A percentile compares a stretch with the other conserved stretches of the same genome.
Evolutionary conservation across 2,797 vertebrate species (phyloP).

Genomic region (Phaenicophaeus curvirostris): DNA sequence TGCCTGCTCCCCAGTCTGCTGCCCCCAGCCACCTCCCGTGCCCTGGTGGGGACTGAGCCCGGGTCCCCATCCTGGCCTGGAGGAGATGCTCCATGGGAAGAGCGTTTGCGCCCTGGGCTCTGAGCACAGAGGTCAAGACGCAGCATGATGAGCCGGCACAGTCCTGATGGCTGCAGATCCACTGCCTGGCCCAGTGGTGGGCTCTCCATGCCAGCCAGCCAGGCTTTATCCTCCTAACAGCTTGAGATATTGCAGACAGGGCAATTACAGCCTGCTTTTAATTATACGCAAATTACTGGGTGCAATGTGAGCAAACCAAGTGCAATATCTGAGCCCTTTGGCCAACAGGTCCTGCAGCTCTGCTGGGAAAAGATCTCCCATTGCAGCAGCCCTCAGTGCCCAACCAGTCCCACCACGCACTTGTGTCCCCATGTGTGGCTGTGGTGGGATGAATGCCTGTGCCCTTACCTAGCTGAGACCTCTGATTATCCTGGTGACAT

Average conservation of each 20-base stretch:
- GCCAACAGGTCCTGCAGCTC: background rate
- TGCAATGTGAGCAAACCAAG: background rate
- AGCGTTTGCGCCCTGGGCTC: background rate
- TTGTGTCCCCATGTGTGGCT: accelerated
- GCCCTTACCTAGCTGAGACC: accelerated
- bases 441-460: accelerated
- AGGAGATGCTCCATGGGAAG: background rate
- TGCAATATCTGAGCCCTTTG: accelerated
- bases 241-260: background rate
- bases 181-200: accelerated
- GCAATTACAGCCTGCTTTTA: background rate
- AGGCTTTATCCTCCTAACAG: accelerated
- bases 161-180: background rate
- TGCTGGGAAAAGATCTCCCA: accelerated
- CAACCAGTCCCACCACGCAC: accelerated
- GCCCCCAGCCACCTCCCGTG: background rate
- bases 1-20: background rate
- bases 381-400: background rate
- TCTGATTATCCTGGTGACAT: background rate
- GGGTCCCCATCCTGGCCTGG: accelerated
- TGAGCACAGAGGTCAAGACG: background rate
- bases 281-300: background rate
- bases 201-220: accelerated
- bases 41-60: accelerated
- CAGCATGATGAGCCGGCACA: accelerated